Evolutionary conservation across 2,113 vertebrate genomes (phyloP).

Genomic region (Corvus cornix): DNA sequence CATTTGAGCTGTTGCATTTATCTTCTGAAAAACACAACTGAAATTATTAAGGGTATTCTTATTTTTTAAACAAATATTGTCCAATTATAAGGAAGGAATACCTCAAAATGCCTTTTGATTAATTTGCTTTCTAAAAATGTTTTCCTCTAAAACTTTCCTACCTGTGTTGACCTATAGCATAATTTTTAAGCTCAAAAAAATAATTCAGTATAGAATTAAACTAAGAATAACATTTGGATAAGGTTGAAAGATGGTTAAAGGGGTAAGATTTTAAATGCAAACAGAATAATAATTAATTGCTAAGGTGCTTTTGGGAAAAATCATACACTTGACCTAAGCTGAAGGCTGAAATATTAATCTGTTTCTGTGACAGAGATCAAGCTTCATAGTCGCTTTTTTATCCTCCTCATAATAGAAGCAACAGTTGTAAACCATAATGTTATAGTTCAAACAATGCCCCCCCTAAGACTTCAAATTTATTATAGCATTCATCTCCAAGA

Average conservation of each 20-base stretch:
- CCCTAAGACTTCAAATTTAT: slow-evolving; percentile 86
- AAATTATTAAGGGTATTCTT: not conserved
- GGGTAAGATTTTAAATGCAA: slow-evolving; percentile 70
- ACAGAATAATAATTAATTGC: slow-evolving; percentile 79
- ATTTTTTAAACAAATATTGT: slow-evolving; percentile 1
- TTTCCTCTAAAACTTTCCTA: not conserved
- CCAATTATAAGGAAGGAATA: not conserved
- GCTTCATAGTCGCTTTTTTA: slow-evolving; percentile 78
- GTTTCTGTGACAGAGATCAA: slow-evolving; percentile 82
- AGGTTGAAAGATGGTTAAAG: slow-evolving; percentile 28
- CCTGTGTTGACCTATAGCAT: not conserved
- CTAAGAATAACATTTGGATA: slow-evolving; percentile 36
- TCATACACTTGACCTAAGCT: slow-evolving; percentile 81
- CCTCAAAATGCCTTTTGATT: not conserved
- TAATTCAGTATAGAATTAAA: not conserved
- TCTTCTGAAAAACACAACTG: not conserved
- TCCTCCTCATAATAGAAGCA: slow-evolving; percentile 82
- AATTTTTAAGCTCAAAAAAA: not conserved
- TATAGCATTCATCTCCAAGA: slow-evolving; percentile 86
- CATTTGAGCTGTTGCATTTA: not conserved
- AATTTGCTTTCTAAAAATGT: not conserved
- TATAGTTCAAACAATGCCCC: slow-evolving; percentile 85
- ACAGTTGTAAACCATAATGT: slow-evolving; percentile 87
- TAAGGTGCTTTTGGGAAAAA: slow-evolving; percentile 78
- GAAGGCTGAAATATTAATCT: slow-evolving; percentile 83